These are phyloP conservation scores for Acleris literana DNA, from an alignment of 2,888 invertebrate genomes.

Conservation along the genomic window DNA sequence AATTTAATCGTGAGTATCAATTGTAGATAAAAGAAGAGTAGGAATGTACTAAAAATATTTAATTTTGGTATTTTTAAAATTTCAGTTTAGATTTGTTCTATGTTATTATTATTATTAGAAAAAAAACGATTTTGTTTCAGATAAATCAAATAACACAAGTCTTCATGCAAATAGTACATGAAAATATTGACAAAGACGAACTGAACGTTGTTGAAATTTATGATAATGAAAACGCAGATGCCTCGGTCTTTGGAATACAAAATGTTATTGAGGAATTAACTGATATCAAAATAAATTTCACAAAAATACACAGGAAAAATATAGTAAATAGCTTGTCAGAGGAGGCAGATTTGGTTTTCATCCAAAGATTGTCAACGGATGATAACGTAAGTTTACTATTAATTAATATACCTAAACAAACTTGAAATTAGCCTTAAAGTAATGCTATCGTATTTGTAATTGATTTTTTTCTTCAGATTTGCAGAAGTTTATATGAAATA, in stretches of 20 bases:
- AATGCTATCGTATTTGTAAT: neutral
- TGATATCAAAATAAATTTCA: slow-evolving; percentile 39
- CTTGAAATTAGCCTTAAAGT: neutral
- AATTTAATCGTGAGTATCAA: slow-evolving; percentile 45
- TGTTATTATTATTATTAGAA: no score
- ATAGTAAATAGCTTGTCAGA: slow-evolving; percentile 33
- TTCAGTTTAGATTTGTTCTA: neutral
- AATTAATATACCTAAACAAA: slow-evolving; percentile 7
- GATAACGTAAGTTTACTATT: slow-evolving; percentile 44
- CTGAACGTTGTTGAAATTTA: slow-evolving; percentile 46
- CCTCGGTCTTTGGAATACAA: slow-evolving; percentile 37
- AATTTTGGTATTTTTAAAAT: neutral
- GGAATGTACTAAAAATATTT: neutral
- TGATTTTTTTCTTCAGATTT: slow-evolving; percentile 43
- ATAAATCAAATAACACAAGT: slow-evolving; percentile 41
- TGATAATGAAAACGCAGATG: slow-evolving; percentile 32
- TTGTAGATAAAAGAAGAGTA: neutral
- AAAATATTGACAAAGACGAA: slow-evolving; percentile 47
- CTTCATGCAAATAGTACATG: slow-evolving; percentile 50
- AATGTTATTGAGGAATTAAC: slow-evolving; percentile 38
- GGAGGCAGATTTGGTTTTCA: slow-evolving; percentile 44
- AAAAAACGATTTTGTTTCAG: slow-evolving; percentile 39
- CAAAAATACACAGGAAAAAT: slow-evolving; percentile 33
- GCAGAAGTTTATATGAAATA: slow-evolving; percentile 42
- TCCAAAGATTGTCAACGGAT: slow-evolving; percentile 44